phyloP scores from a whole-genome alignment of 2,888 invertebrate genomes.

The Ernsta delagoae region DNA sequence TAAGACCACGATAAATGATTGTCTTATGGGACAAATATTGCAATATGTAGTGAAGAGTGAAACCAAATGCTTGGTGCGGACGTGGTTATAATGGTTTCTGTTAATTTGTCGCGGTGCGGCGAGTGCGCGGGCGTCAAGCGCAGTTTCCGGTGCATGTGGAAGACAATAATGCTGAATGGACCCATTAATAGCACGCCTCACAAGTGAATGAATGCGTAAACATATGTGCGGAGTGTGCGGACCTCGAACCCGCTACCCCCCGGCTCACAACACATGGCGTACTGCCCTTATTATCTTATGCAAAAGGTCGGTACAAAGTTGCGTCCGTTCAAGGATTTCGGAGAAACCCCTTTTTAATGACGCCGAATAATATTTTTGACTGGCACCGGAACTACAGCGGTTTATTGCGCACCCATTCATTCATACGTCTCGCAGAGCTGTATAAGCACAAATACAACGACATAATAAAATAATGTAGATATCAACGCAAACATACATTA shows the following conservation, averaged over 20 bases:
- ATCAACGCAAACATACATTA: no score
- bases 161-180: slow-evolving; percentile 79
- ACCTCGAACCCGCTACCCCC: slow-evolving; percentile 59
- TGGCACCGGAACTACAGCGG: slow-evolving; percentile 26
- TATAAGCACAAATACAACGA: no score
- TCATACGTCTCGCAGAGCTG: slow-evolving; percentile 10
- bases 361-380: slow-evolving; percentile 46
- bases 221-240: slow-evolving; percentile 58
- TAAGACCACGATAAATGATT: no score
- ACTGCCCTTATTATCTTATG: slow-evolving; percentile 72
- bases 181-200: slow-evolving; percentile 72
- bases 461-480: not conserved
- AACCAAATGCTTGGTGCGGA: slow-evolving; percentile 2
- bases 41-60: not conserved
- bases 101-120: slow-evolving; percentile 63
- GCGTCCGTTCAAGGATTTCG: slow-evolving; percentile 76
- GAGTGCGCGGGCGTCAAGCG: slow-evolving; percentile 50
- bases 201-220: slow-evolving; percentile 78
- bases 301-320: slow-evolving; percentile 65
- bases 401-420: slow-evolving; percentile 37
- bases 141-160: slow-evolving; percentile 80
- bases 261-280: slow-evolving; percentile 63
- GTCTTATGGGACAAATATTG: no score
- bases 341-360: slow-evolving; percentile 64
- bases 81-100: slow-evolving; percentile 62